Conservation (phyloP, 2,888 invertebrate genomes). For the Cryptus armator region DNA sequence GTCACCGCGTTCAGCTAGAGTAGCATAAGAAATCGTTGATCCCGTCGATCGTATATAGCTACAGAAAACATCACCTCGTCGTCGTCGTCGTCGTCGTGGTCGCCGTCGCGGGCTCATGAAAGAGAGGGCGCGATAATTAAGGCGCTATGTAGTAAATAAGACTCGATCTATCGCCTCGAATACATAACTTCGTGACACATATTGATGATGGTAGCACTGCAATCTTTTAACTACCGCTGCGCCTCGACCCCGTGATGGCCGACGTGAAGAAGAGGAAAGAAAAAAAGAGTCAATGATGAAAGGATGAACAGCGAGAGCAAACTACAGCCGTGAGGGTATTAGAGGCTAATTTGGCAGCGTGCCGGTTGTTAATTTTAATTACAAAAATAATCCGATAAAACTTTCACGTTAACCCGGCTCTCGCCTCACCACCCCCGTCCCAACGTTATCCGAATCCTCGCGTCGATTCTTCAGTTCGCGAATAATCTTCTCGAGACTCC, state of each 20-base stretch:
- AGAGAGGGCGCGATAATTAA: conserved; percentile 83
- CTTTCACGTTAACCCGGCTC: conserved; percentile 64
- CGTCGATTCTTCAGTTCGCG: too few relatives aligned
- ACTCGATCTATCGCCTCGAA: conserved; percentile 72
- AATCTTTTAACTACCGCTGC: conserved; percentile 81
- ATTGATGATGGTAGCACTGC: conserved; percentile 84
- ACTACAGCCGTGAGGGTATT: conserved; percentile 72
- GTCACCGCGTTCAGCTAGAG: conserved; percentile 43
- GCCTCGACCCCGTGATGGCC: conserved; percentile 57
- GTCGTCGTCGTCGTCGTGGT: conserved; percentile 49
- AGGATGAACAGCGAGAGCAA: conserved; percentile 66
- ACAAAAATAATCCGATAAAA: conserved; percentile 81
- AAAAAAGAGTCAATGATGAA: conserved; percentile 66
- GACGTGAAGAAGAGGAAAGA: conserved; percentile 67
- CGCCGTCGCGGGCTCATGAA: conserved; percentile 64
- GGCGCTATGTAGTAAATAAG: conserved; percentile 81
- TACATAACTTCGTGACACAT: conserved; percentile 81
- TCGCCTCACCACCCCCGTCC: conserved; percentile 32
- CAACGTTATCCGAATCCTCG: background rate
- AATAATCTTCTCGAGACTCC: background rate
- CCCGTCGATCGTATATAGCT: conserved; percentile 50
- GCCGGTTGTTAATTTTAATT: conserved; percentile 84
- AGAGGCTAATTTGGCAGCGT: conserved; percentile 84
- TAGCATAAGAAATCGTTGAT: conserved; percentile 63
- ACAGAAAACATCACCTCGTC: conserved; percentile 38